Evolutionary conservation across 1,140 invertebrate species (phyloP), one percentile per base, ranked within the genome.

Genomic region (Neodiprion virginianus): DNA sequence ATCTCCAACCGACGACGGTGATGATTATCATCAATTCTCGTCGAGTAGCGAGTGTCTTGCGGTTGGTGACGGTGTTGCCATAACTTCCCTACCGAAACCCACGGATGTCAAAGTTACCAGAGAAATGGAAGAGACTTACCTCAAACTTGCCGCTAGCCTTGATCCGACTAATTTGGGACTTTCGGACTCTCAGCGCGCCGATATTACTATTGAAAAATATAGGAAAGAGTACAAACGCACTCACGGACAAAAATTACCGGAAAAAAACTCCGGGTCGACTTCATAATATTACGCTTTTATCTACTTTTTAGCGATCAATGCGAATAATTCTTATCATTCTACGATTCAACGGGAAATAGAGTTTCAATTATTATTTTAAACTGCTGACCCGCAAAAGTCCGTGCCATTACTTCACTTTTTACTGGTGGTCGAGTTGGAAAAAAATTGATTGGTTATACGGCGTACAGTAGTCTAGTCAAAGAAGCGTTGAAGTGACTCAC

Each of bases 61-160:
- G 28, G 11, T 12, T 61, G 53, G 11, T 14, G 53, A 61, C 11
- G 11, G 8, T 12, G 4, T 7, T 12, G 53, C 11, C n/a, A 12
- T 17, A 61, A 14, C 11, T 61, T 40, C 28, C 28, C 28, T 40
- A 40, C 28, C 28, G 28, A 40, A 40, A 40, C 78, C 68, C 81
- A 81, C 28, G 8, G 85, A 88, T 53, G 81, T 86, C 0, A 86
- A 88, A 66, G 82, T 88, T 9, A 88, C 87, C 21, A 86, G 86
- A 75, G 85, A 87, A 70, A 87, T 89, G 85, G 85, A 89, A 48
- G 88, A 89, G 49, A 87, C 84, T 67, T 89, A 89, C 80, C 70
- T 87, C 28, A 89, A 88, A 75, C 74, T 89, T 14, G 84, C 88
- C 7, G 88, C 86, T 1, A 87, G 86, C 76, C 75, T 89, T 21